Percentiles rank a stretch among this genome's conserved stretches.
Conservation (phyloP, 2,113 vertebrate species). For the Candoia aspera region DNA sequence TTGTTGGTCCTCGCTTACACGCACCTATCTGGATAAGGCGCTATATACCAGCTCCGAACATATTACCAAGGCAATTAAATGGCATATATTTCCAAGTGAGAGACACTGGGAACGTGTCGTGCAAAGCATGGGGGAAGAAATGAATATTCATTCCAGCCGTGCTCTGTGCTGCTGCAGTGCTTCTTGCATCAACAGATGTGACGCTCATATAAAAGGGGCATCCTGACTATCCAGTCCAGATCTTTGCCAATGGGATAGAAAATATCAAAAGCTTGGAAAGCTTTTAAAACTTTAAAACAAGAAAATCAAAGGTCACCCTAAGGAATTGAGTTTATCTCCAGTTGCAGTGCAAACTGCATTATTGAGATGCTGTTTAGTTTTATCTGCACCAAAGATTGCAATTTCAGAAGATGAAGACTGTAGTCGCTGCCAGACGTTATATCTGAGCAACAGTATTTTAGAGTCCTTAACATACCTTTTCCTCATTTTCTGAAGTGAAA, state of each 20-base stretch:
- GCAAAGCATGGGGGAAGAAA: background rate
- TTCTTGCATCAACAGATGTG: constrained; percentile 26
- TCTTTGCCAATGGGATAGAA: background rate
- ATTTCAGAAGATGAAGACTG: background rate
- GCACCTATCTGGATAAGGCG: background rate
- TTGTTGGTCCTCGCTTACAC: no score
- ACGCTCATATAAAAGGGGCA: background rate
- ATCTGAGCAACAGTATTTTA: background rate
- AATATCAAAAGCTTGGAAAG: background rate
- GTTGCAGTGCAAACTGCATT: background rate
- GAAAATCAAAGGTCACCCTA: background rate
- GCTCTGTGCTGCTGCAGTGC: constrained; percentile 9
- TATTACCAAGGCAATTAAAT: background rate
- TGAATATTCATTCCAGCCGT: background rate
- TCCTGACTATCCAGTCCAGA: background rate
- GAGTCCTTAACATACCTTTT: background rate
- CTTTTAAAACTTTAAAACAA: background rate
- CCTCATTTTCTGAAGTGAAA: background rate
- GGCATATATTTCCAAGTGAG: background rate
- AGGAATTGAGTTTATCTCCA: background rate
- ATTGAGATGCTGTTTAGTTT: background rate
- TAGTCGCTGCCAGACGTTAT: background rate
- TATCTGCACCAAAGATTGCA: background rate
- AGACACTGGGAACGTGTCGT: background rate
- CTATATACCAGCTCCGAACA: background rate